Percentiles rank a stretch among this genome's conserved stretches.
Evolutionary conservation across 1,140 invertebrate species (phyloP).

Genomic region (Hydropsyche tenuis): DNA sequence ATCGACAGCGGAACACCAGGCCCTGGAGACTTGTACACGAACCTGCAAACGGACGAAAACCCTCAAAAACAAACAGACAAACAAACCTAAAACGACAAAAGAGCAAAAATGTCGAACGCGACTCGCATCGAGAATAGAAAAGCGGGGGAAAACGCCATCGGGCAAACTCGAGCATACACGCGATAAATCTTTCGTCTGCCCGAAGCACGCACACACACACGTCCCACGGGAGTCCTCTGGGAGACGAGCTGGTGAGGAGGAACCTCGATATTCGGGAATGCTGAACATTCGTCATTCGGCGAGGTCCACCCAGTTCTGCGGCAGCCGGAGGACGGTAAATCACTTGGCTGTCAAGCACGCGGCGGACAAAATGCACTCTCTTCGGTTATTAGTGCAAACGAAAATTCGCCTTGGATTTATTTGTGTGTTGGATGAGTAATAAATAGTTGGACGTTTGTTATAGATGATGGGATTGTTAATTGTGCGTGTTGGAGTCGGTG

Average conservation of each 20-base stretch:
- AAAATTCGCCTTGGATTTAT: neutral
- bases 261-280: slow-evolving; percentile 44
- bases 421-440: neutral
- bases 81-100: too few relatives aligned
- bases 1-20: slow-evolving; percentile 52
- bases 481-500: too few relatives aligned
- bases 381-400: neutral
- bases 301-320: slow-evolving; percentile 32
- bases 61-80: too few relatives aligned
- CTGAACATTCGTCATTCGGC: slow-evolving; percentile 42
- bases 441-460: too few relatives aligned
- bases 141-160: too few relatives aligned
- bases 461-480: too few relatives aligned
- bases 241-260: neutral
- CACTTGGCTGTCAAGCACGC: slow-evolving; percentile 27
- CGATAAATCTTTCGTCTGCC: slow-evolving; percentile 7
- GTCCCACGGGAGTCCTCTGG: too few relatives aligned
- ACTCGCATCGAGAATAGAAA: too few relatives aligned
- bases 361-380: neutral
- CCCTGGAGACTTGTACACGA: slow-evolving; percentile 48
- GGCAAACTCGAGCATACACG: too few relatives aligned
- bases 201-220: neutral
- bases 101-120: too few relatives aligned
- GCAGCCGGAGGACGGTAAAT: slow-evolving; percentile 38
- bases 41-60: slow-evolving; percentile 8